phyloP scores from a whole-genome alignment of 2,888 invertebrate genomes.

The Parochlus steinenii region DNA sequence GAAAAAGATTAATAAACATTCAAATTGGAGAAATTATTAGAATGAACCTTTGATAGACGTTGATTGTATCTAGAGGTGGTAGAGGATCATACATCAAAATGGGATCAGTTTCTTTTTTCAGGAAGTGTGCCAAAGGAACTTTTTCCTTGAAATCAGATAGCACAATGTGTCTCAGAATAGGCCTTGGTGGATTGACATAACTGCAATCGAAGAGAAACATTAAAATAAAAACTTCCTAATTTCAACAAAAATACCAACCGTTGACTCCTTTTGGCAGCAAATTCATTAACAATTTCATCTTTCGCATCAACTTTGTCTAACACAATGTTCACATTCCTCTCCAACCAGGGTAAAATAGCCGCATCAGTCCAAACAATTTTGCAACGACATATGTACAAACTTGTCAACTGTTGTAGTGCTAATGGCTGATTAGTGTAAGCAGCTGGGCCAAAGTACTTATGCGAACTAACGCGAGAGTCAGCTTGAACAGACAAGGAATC shows the following conservation, averaged over 20 bases:
- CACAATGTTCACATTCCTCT: conserved; percentile 47
- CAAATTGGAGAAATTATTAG: background rate
- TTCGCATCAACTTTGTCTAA: conserved; percentile 43
- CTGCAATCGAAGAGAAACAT: conserved; percentile 16
- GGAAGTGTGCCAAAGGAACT: conserved; percentile 29
- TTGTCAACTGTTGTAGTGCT: conserved; percentile 50
- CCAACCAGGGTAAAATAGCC: conserved; percentile 58
- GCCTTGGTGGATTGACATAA: conserved; percentile 26
- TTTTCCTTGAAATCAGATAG: conserved; percentile 33
- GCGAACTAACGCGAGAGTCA: conserved; percentile 41
- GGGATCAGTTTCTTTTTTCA: conserved; percentile 26
- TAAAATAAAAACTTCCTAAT: conserved; percentile 6
- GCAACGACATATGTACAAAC: conserved; percentile 55
- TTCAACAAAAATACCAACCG: conserved; percentile 32
- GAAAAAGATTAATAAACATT: background rate
- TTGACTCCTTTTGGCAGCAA: conserved; percentile 38
- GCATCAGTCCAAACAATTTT: conserved; percentile 65
- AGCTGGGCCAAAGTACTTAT: conserved; percentile 28
- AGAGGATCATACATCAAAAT: conserved; percentile 63
- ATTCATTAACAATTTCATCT: conserved; percentile 43
- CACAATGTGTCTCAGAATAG: conserved; percentile 28
- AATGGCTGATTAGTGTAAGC: conserved; percentile 36
- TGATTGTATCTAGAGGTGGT: conserved; percentile 57
- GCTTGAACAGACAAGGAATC: conserved; percentile 61
- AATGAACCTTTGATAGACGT: conserved; percentile 44